Percentiles rank a stretch among this genome's conserved stretches.
Conservation (phyloP, 2,113 vertebrate genomes). For the Pterocles orientalis region DNA sequence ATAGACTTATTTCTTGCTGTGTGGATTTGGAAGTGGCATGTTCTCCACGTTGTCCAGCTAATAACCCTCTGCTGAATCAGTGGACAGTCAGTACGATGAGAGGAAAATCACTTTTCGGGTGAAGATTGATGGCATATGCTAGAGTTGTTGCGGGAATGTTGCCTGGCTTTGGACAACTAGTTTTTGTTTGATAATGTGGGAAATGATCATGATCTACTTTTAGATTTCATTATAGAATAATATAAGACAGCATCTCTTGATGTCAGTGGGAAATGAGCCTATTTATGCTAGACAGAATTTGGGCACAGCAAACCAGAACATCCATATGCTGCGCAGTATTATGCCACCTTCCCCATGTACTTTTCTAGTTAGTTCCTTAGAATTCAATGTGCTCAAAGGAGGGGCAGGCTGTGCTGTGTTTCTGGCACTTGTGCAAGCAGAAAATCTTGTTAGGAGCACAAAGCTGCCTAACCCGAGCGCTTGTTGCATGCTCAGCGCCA, state of each 20-base stretch:
- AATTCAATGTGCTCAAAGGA: background rate
- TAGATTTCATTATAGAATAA: background rate
- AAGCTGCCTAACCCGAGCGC: background rate
- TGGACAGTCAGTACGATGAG: background rate
- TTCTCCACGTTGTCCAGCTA: background rate
- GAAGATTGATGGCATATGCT: background rate
- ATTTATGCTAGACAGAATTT: constrained; percentile 17
- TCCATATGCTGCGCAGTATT: constrained; percentile 13
- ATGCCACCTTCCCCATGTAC: background rate
- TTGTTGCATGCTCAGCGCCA: background rate
- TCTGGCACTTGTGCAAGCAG: background rate
- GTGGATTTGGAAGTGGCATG: background rate
- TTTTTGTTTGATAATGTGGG: background rate
- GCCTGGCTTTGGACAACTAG: background rate
- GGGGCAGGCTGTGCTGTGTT: background rate
- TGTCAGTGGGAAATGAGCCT: constrained; percentile 16
- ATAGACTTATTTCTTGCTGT: background rate
- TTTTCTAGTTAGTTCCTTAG: background rate
- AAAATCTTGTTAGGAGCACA: constrained; percentile 4
- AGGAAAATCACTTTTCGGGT: background rate
- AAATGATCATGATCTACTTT: background rate
- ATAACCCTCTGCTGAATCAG: background rate
- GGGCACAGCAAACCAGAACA: background rate
- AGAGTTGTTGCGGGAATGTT: background rate
- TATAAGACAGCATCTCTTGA: background rate